These are phyloP conservation scores for Circaetus cinerascens DNA, from an alignment of 2,113 vertebrate species.

Conservation along the genomic window DNA sequence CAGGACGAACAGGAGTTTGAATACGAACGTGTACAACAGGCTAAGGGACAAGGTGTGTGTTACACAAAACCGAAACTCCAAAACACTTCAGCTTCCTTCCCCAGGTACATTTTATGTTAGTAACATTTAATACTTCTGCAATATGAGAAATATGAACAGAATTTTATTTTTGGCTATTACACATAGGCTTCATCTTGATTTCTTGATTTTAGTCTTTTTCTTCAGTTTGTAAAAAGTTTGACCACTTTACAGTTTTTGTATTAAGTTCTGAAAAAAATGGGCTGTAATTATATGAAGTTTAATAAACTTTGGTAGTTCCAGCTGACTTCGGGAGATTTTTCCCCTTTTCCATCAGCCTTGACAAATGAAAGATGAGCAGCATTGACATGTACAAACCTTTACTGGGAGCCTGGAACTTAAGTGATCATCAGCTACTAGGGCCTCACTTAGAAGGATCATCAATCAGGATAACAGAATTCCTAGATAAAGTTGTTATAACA, in stretches of 20 bases:
- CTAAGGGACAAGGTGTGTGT: fast-evolving
- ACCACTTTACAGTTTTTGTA: neutral
- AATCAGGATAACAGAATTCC: neutral
- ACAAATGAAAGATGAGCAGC: neutral
- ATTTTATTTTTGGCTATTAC: neutral
- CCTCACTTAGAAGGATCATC: neutral
- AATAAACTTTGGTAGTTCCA: neutral
- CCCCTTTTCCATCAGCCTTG: neutral
- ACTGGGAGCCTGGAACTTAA: neutral
- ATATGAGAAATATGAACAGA: neutral
- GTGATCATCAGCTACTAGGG: neutral
- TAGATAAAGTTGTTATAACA: neutral
- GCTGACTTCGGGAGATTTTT: neutral
- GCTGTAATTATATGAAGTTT: neutral
- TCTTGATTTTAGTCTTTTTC: neutral
- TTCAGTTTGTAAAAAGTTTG: neutral
- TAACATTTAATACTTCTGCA: neutral
- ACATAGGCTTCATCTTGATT: neutral
- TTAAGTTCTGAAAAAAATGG: neutral
- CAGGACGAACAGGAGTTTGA: neutral
- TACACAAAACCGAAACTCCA: neutral
- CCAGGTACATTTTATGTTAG: fast-evolving
- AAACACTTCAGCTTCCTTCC: neutral
- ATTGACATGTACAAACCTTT: neutral
- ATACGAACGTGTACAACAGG: fast-evolving